Evolutionary conservation across 1,140 invertebrate genomes (phyloP).

Genomic region (Ridgeia piscesae): DNA sequence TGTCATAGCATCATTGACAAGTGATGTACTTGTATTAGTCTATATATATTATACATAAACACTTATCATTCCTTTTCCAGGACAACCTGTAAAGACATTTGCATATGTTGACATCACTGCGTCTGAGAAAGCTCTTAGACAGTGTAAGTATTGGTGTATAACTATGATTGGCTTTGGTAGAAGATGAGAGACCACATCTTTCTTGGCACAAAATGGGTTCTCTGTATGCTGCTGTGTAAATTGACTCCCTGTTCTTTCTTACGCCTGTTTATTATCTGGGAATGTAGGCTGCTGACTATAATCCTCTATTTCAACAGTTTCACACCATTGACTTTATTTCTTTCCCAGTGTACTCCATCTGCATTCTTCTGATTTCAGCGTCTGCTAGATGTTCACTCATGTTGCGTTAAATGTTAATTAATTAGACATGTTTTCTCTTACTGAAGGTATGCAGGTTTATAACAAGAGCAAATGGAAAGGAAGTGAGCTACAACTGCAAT

Average conservation of each 20-base stretch:
- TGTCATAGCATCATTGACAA: neutral
- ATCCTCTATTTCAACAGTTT: too few species aligned
- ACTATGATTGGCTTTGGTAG: neutral
- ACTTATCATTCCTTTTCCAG: conserved; percentile 20
- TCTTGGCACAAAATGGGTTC: too few species aligned
- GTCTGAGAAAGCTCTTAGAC: conserved; percentile 25
- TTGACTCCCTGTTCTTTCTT: too few species aligned
- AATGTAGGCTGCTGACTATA: too few species aligned
- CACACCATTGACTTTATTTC: too few species aligned
- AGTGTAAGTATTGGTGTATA: neutral
- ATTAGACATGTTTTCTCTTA: conserved; percentile 6
- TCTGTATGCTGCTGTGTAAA: too few species aligned
- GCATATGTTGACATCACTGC: conserved; percentile 36
- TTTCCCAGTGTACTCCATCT: too few species aligned
- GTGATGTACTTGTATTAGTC: neutral
- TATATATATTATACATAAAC: neutral
- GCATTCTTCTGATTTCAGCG: too few species aligned
- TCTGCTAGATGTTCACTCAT: too few species aligned
- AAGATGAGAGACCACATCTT: neutral
- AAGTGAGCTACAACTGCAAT: conserved; percentile 34
- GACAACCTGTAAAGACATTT: conserved; percentile 37
- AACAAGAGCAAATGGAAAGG: conserved; percentile 45
- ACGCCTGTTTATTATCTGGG: too few species aligned
- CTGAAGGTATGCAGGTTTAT: conserved; percentile 38
- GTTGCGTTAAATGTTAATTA: neutral